Evolutionary conservation across 2,797 vertebrate genomes (phyloP).

Genomic region (Typhlichthys subterraneus): DNA sequence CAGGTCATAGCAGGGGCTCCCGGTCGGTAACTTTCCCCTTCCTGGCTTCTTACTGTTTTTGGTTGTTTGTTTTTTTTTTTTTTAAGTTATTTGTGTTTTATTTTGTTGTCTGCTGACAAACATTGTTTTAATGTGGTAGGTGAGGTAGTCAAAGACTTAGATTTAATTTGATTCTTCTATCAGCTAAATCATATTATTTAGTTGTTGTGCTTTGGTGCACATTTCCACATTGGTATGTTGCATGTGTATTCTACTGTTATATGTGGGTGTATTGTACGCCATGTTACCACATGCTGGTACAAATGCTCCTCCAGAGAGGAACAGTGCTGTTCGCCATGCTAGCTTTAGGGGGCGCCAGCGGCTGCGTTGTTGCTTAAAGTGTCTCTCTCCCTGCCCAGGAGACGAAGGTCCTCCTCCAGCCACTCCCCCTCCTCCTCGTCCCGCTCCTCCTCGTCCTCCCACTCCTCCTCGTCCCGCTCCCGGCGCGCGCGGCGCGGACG

Average conservation of each 20-base stretch:
- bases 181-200: background rate
- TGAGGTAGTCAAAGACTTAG: constrained; percentile 36
- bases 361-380: constrained; percentile 41
- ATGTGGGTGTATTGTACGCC: constrained; percentile 5
- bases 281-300: background rate
- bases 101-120: too few species aligned
- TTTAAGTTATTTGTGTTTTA: background rate
- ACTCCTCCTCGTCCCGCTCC: constrained; percentile 82
- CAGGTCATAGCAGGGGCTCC: constrained; percentile 94
- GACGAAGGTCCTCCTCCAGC: constrained; percentile 83
- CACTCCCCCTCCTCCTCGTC: constrained; percentile 81
- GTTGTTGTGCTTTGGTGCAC: constrained; percentile 9
- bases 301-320: constrained; percentile 1
- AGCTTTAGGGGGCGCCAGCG: constrained; percentile 37
- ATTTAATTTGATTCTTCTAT: background rate
- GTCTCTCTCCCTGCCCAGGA: constrained; percentile 70
- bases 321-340: constrained; percentile 8
- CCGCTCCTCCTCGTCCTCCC: constrained; percentile 76
- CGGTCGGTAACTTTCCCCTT: constrained; percentile 94
- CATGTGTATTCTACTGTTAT: constrained; percentile 9
- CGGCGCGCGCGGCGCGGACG: constrained; percentile 77
- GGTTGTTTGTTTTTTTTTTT: constrained; percentile 54
- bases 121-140: constrained; percentile 30
- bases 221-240: constrained; percentile 7
- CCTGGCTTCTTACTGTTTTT: constrained; percentile 77